These are phyloP conservation scores for Diloba caeruleocephala DNA, from an alignment of 2,888 invertebrate species.

Conservation along the genomic window DNA sequence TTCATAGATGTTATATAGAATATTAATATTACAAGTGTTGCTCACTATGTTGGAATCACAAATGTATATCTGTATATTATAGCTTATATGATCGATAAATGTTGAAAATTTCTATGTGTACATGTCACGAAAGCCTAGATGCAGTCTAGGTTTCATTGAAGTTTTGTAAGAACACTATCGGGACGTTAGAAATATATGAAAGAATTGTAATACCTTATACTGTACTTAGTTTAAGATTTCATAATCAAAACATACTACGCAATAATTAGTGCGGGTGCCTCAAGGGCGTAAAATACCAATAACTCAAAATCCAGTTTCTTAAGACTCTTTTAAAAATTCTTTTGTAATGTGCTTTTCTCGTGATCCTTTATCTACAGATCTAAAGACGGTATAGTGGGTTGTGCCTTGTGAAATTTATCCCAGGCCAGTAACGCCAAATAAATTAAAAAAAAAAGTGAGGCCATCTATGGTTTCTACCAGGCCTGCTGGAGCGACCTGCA, in stretches of 20 bases:
- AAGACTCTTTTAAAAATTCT: too few species aligned
- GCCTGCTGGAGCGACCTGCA: too few species aligned
- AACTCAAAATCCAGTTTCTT: too few species aligned
- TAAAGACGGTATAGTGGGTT: too few species aligned
- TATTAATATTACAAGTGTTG: constrained; percentile 64
- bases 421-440: too few species aligned
- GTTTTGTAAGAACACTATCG: constrained; percentile 45
- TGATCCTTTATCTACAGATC: too few species aligned
- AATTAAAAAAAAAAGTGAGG: too few species aligned
- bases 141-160: constrained; percentile 42
- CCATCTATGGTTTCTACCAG: too few species aligned
- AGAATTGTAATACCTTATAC: constrained; percentile 52
- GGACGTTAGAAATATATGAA: constrained; percentile 49
- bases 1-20: constrained; percentile 59
- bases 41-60: constrained; percentile 68
- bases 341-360: too few species aligned
- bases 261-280: too few species aligned
- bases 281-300: too few species aligned
- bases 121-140: constrained; percentile 55
- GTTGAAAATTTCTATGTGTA: constrained; percentile 48
- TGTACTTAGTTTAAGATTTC: constrained; percentile 55
- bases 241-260: constrained; percentile 51
- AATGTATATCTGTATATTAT: constrained; percentile 64
- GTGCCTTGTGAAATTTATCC: too few species aligned
- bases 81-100: constrained; percentile 58